Evolutionary conservation across 2,888 invertebrate species (phyloP), one percentile per base, ranked within the genome.

Genomic region (Drosophila borealis): DNA sequence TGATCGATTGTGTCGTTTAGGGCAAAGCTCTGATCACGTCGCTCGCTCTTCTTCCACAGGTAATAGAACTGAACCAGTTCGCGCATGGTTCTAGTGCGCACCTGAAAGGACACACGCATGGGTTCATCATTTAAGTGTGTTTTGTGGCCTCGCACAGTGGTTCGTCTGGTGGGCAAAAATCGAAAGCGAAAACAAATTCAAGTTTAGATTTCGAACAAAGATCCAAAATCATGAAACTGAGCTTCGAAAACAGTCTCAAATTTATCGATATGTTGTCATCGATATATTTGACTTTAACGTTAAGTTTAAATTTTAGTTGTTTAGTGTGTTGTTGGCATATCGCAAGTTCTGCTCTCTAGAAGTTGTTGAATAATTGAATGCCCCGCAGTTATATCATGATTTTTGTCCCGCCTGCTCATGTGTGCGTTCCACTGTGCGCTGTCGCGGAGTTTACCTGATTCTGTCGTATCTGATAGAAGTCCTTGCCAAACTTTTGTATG

Each of bases 21-120:
- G 1, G 88, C 87, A 56, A 90, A 91, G 69, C 90, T 88, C 41
- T 91, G 90, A 83, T 99, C 99, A 92, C 99, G 98, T 17, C 99
- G 94, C 90, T 99, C 99, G 29, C 99, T 99, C 93, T 99, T 99
- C 93, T 99, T 99, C 99, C 99, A 99, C 60, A 98, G 94, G 88
- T 97, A 97, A 92, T 97, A 97, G 93, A 99, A 99, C 91, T 99
- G 98, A 13, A 99, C 98, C 70, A 99, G 93, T 93, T 99, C 99
- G 36, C 98, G 98, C 45, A 99, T 98, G 9, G 98, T 97, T 81
- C 99, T 94, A 63, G 98, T 98, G 84, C 97, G 94, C 49, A 99
- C 93, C 92, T 92, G 62, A 65, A 82, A 88, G 45, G 36, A 78
- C 39, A 49, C 67, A 64, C 19, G 2, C 49, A 36, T 36, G 1